A percentile compares a stretch with the other conserved stretches of the same genome.
These are phyloP conservation scores for Meriones psammophilus DNA, from an alignment of 2,797 vertebrate genomes.

Conservation along the genomic window DNA sequence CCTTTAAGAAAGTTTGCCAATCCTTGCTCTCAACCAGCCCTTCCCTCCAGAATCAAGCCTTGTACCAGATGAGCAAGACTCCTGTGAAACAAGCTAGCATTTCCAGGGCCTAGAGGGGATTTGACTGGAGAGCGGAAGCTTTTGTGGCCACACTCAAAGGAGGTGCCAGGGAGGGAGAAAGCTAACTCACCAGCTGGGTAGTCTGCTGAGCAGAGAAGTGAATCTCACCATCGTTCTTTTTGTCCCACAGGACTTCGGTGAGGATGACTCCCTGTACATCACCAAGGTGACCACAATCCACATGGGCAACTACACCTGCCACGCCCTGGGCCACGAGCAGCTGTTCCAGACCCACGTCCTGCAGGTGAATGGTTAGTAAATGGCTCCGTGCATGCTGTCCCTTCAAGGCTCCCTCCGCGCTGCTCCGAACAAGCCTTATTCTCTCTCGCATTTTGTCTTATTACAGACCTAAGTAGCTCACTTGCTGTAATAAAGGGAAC, in stretches of 20 bases:
- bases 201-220: conserved; percentile 55
- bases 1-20: no score
- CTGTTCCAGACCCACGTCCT: conserved; percentile 98
- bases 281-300: conserved; percentile 99
- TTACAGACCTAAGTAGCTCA: not conserved
- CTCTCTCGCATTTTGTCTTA: not conserved
- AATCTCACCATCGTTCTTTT: conserved; percentile 61
- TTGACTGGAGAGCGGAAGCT: not conserved
- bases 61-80: not conserved
- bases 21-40: not conserved
- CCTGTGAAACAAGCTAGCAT: not conserved
- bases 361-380: conserved; percentile 99
- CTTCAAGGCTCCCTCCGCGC: conserved; percentile 61
- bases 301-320: conserved; percentile 99
- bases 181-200: not conserved
- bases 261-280: conserved; percentile 97
- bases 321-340: conserved; percentile 97
- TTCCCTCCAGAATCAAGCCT: not conserved
- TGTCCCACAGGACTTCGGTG: conserved; percentile 95
- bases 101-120: not conserved
- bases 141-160: fast-evolving
- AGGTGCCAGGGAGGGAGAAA: not conserved
- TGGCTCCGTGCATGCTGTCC: conserved; percentile 87
- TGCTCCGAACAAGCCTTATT: not conserved
- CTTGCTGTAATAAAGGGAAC: not conserved